These are phyloP conservation scores for Garra rufa DNA, from an alignment of 2,113 vertebrate genomes.

Conservation along the genomic window DNA sequence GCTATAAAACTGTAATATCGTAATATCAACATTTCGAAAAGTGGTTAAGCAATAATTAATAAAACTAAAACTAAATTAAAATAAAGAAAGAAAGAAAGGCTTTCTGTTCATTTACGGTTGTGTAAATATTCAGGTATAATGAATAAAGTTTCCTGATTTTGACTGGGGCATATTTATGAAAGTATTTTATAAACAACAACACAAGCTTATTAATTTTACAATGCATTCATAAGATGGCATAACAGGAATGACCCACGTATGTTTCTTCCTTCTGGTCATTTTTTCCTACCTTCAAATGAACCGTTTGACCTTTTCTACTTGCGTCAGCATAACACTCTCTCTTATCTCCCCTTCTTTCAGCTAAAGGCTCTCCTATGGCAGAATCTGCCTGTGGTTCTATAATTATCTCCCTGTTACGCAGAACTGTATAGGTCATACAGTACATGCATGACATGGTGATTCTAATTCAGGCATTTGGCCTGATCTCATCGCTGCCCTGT, in stretches of 20 bases:
- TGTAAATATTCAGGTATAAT: no score
- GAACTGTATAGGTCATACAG: conserved; percentile 35
- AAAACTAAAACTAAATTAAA: no score
- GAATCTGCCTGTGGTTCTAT: conserved; percentile 61
- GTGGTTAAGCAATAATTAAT: no score
- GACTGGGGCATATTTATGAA: no score
- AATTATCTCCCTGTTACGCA: conserved; percentile 65
- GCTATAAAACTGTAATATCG: no score
- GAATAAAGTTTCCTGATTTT: no score
- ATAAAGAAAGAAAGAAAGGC: no score
- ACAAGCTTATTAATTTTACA: background rate
- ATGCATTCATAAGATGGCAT: background rate
- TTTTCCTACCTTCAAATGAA: conserved; percentile 8
- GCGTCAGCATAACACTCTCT: conserved; percentile 26
- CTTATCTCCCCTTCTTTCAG: conserved; percentile 58
- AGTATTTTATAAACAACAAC: no score
- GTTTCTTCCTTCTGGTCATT: conserved; percentile 25
- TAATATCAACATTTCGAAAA: no score
- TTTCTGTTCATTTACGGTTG: no score
- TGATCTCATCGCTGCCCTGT: conserved; percentile 15
- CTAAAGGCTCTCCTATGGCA: conserved; percentile 25
- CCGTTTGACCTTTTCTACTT: conserved; percentile 40
- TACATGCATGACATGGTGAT: conserved; percentile 40
- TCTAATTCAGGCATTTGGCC: conserved; percentile 32
- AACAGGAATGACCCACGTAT: background rate